Evolutionary conservation across 2,797 vertebrate genomes (phyloP), one percentile per base, ranked within the genome.

Genomic region (Sebastes itinus): DNA sequence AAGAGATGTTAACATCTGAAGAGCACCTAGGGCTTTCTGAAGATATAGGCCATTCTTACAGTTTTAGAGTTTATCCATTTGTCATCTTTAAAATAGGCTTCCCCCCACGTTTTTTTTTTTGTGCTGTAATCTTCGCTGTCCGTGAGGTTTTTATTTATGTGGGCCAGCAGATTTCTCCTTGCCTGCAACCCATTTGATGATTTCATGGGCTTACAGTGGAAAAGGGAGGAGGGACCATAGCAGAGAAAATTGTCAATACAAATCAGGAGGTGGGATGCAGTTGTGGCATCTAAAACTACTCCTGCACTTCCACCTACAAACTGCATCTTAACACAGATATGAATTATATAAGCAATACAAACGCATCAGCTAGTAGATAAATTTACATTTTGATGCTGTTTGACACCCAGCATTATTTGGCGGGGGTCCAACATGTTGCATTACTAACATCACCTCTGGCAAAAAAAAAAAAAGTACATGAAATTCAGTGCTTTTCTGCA

Each of bases 1-100:
- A 95, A 91, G 84, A 88, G 86, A 79, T 84, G 89, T 94, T 94
- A 93, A 77, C 75, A 72, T 93, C 88, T 83, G 77, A 89, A 56
- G 71, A 87, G 68, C 75, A 89, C 91, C 89, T 67, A 72, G 25
- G 89, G 89, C 75, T 78, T 87, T 91, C 74, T 81, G 72, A 83
- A 83, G 87, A 91, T 91, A 89, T 84, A 68, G 74, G 80, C 75
- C 72, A 63, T 78, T 80, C 84, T 82, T 90, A 89, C 83, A 87
- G 81, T 87, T 89, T 86, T 71, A 76, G 59, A 84, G 46, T 81
- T 86, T 78, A 76, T 82, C 62, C 49, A 56, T 86, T 88, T 80
- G 80, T 80, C 83, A 84, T 89, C 72, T 84, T 79, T 77, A 69
- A 78, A 85, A 84, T 6, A 60, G 61, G 59, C 59, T 42, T 63